Evolutionary conservation across 2,888 invertebrate genomes (phyloP).

Genomic region (Tridacna crocea): DNA sequence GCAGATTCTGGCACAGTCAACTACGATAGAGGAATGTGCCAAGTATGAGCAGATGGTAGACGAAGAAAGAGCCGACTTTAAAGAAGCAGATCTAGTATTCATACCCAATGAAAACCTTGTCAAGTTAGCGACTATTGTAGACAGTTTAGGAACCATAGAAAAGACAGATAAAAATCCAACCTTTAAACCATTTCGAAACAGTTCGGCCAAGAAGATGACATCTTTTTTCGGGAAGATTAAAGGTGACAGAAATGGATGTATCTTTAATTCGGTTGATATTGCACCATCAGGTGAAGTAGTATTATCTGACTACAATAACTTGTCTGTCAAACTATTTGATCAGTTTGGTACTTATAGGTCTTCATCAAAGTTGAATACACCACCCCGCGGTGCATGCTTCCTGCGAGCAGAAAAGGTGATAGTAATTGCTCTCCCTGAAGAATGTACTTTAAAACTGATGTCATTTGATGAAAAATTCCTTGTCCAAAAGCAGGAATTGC

Average conservation of each 20-base stretch:
- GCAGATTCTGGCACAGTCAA: constrained; percentile 51
- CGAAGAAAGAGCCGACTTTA: constrained; percentile 57
- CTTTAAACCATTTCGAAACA: constrained; percentile 48
- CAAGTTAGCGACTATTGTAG: constrained; percentile 47
- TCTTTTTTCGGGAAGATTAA: constrained; percentile 57
- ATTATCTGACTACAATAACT: constrained; percentile 61
- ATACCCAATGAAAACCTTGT: constrained; percentile 56
- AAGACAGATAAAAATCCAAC: constrained; percentile 49
- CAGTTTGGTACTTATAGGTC: constrained; percentile 59
- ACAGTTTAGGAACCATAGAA: constrained; percentile 55
- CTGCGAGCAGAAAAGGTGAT: constrained; percentile 49
- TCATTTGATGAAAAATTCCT: constrained; percentile 56
- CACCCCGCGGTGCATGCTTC: constrained; percentile 55
- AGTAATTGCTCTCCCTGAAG: constrained; percentile 61
- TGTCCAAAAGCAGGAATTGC: constrained; percentile 44
- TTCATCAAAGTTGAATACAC: constrained; percentile 49
- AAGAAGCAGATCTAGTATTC: constrained; percentile 55
- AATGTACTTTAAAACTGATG: constrained; percentile 57
- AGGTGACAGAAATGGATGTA: constrained; percentile 58
- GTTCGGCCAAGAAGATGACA: constrained; percentile 57
- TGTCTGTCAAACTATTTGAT: constrained; percentile 56
- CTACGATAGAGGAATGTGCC: constrained; percentile 47
- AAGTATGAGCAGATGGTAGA: constrained; percentile 57
- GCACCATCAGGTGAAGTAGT: constrained; percentile 55
- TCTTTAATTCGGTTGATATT: constrained; percentile 61